These are phyloP conservation scores for Nothobranchius furzeri DNA, from an alignment of 2,113 vertebrate species.

Conservation along the genomic window DNA sequence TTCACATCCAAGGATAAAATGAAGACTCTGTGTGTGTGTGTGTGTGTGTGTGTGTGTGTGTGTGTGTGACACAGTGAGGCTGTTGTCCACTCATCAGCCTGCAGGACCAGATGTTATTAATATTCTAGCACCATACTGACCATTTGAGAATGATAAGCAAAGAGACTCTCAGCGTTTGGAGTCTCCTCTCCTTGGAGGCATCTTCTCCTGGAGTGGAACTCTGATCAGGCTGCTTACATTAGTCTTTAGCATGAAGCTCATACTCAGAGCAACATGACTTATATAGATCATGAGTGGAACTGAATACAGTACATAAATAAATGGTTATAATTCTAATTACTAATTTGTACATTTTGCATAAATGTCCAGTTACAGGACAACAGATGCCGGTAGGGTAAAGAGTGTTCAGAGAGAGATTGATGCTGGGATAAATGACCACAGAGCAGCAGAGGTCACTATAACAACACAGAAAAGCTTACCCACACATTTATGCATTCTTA, in stretches of 20 bases:
- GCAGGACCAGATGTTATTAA: constrained; percentile 51
- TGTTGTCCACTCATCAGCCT: constrained; percentile 48
- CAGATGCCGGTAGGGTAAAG: background rate
- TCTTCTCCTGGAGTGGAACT: constrained; percentile 36
- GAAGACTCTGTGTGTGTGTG: constrained; percentile 8
- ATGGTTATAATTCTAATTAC: background rate
- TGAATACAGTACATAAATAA: background rate
- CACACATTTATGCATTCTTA: background rate
- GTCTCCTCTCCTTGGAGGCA: constrained; percentile 36
- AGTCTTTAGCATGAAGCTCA: constrained; percentile 35
- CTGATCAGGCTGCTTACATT: constrained; percentile 39
- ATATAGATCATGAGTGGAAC: constrained; percentile 9
- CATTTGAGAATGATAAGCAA: constrained; percentile 52
- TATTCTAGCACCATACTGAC: constrained; percentile 57
- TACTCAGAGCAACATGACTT: constrained; percentile 26
- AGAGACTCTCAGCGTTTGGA: constrained; percentile 54
- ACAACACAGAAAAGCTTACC: constrained; percentile 55
- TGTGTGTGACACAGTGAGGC: constrained; percentile 4
- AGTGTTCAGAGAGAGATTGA: constrained; percentile 12
- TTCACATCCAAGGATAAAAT: constrained; percentile 49
- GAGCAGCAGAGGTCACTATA: constrained; percentile 76
- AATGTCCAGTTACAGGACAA: background rate
- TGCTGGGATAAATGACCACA: constrained; percentile 18
- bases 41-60: constrained; percentile 4
- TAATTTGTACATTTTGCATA: background rate